phyloP scores from a whole-genome alignment of 2,797 vertebrate species.

The Helostoma temminkii region DNA sequence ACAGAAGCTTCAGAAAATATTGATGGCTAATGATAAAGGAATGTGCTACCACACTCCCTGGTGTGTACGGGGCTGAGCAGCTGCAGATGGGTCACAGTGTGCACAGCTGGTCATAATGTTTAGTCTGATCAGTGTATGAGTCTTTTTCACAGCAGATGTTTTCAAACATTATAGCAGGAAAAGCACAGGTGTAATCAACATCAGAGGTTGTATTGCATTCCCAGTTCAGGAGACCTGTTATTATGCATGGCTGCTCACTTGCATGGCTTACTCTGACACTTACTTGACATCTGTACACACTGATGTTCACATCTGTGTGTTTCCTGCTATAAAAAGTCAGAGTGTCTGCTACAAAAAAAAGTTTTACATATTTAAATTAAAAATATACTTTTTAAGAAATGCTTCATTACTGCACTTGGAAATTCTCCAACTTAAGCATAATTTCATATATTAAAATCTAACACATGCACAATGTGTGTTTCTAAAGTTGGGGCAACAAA shows the following conservation, averaged over 20 bases:
- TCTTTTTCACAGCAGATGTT: conserved; percentile 14
- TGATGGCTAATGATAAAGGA: neutral
- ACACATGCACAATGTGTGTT: too few relatives aligned
- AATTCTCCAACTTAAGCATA: neutral
- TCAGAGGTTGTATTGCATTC: conserved; percentile 22
- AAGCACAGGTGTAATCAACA: conserved; percentile 37
- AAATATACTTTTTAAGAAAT: neutral
- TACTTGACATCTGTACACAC: neutral
- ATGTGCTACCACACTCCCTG: neutral
- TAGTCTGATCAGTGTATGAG: neutral
- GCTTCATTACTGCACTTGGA: neutral
- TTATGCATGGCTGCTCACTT: conserved; percentile 15
- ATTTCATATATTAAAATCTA: neutral
- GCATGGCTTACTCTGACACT: conserved; percentile 6
- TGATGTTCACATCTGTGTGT: conserved; percentile 11
- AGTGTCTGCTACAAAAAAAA: conserved; percentile 18
- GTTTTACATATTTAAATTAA: conserved; percentile 25
- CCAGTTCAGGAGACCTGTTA: conserved; percentile 30
- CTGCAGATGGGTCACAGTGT: neutral
- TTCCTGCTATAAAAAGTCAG: conserved; percentile 1
- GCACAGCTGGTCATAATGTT: neutral
- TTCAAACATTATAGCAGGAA: conserved; percentile 28
- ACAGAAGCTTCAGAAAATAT: neutral
- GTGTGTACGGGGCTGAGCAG: neutral
- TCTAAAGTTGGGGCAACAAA: too few relatives aligned